Base-by-base conservation (phyloP, 2,888 invertebrate species). In the Omphaloscelis lunosa region DNA sequence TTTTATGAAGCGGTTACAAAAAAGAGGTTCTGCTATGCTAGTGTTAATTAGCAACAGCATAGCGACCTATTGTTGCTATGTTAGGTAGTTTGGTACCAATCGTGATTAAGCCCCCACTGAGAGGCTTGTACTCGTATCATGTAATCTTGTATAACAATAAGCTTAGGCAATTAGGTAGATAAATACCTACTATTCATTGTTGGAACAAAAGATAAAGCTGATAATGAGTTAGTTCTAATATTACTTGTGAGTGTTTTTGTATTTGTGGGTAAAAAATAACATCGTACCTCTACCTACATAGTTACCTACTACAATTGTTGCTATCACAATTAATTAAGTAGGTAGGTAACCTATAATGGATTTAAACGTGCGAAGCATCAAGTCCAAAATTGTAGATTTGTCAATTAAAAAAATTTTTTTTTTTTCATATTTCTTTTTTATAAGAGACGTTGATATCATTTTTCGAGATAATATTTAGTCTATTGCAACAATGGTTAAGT, bases 151-250 rank as follows among this genome's bases (percentile, higher is more conserved):
- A 2, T 76, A 59, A 17, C 11, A 59, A 78, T 45, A 17, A 70
- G n/a, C n/a, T 12, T 5, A 23, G 23, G 23, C 27, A n/a, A 20
- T 11, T 34, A 23, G 29, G 9, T 48, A 79, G 79, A 79, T 77
- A 77, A 69, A 34, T 53, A 48, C 7, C 4, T 51, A 23, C 1
- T 65, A 79, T 70, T 69, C 23, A 34, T 53, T 56, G 9, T 56
- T 72, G 34, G 17, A 56, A 53, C 34, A 62, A 15, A 45, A 53
- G 61, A 80, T 80, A 71, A 80, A 45, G 27, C 61, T 61, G 77
- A 69, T 80, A 71, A 27, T 17, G 51, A 8, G 8, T 29, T 23
- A 23, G 17, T 59, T 71, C 53, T 53, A 45, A 70, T 63, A 59
- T 17, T 23, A 29, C 23, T 39, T 48, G n/a, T 23, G 12, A n/a